Conservation (phyloP, 1,140 invertebrate genomes). For the honey bee (Apis mellifera) region Amel_HAv3.1 CM009934.2:2998501-2999000, state of each 20-base stretch:
- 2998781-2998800: slow-evolving; percentile 70
- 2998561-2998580: neutral
- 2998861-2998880: slow-evolving; percentile 77
- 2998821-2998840: slow-evolving; percentile 81
- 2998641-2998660: neutral
- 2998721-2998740: slow-evolving; percentile 39
- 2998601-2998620: neutral
- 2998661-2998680: neutral
- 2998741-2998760: slow-evolving; percentile 41
- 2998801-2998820: slow-evolving; percentile 69
- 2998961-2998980: slow-evolving; percentile 50
- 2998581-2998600: neutral
- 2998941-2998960: slow-evolving; percentile 40
- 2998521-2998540: neutral
- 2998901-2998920: slow-evolving; percentile 43
- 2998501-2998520: neutral
- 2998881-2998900: slow-evolving; percentile 69
- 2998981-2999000: neutral
- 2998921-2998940: slow-evolving; percentile 41
- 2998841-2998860: slow-evolving; percentile 70
- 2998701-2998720: slow-evolving; percentile 52
- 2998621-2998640: neutral
- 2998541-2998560: slow-evolving; percentile 29
- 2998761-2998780: slow-evolving; percentile 61
- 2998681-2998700: slow-evolving; percentile 56